Base-by-base conservation (phyloP, 2,888 invertebrate genomes). In the Megastigmus dorsalis region DNA sequence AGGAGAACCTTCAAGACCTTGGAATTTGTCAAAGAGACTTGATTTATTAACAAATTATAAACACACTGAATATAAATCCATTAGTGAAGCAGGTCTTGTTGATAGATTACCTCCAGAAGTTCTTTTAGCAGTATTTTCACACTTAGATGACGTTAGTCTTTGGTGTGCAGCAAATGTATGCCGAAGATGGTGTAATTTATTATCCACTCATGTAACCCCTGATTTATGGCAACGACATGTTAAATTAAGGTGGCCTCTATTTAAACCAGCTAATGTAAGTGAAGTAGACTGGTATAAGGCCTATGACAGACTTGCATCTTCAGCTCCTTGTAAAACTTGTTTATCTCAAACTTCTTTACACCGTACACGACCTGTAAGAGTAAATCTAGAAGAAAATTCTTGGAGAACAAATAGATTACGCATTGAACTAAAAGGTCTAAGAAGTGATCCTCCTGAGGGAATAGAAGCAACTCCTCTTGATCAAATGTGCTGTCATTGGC, bases 81-180 rank as follows among this genome's bases (percentile, higher is more conserved):
- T 83, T 45, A 84, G 82, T 55, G 91, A 92, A 5, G 91, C 92
- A 3, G 93, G 92, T 0, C 85, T 94, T 0, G 91, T 94, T 4
- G 93, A 94, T 81, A 91, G 92, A 77, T 86, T 94, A 68, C 94
- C 94, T 18, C 92, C 93, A 65, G 94, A 94, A 91, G 95, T 98
- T 80, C 89, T 97, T 84, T 91, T 97, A 62, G 93, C 93, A 78
- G 95, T 97, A 77, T 97, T 98, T 88, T 93, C 93, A 62, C 95
- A 95, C 88, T 89, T 97, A 84, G 97, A 98, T 86, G 97, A 97
- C 88, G 92, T 97, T 84, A 97, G 97, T 0, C 90, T 97, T 82
- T 95, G 96, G 93, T 95, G 94, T 83, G 95, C 95, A 72, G 94
- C 95, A 43, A 94, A 94, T 85, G 97, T 97, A 33, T 97, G 96